These are phyloP conservation scores for Thrips palmi DNA, from an alignment of 1,140 invertebrate species.

Conservation along the genomic window DNA sequence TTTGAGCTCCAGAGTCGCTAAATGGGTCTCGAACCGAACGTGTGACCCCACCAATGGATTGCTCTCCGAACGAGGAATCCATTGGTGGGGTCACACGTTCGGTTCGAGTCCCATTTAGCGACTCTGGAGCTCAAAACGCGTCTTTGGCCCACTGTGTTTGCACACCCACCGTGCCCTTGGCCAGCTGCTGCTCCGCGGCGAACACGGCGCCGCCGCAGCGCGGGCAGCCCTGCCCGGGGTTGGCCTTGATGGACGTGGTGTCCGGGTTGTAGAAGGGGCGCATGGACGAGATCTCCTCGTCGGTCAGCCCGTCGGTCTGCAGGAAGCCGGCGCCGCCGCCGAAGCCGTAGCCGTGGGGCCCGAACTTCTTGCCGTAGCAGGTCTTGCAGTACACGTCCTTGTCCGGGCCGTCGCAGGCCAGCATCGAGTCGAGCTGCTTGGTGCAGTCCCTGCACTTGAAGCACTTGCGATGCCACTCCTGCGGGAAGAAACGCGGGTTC, in stretches of 20 bases:
- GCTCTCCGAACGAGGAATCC: too few species aligned
- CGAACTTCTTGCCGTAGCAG: constrained; percentile 84
- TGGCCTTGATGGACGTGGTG: constrained; percentile 73
- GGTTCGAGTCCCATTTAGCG: too few species aligned
- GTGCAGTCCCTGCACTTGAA: constrained; percentile 91
- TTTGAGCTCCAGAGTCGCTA: not conserved
- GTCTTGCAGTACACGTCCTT: constrained; percentile 84
- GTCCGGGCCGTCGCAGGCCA: constrained; percentile 79
- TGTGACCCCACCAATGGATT: too few species aligned
- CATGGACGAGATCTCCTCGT: constrained; percentile 56
- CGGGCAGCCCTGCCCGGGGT: constrained; percentile 73
- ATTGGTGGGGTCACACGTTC: too few species aligned
- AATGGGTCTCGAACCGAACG: too few species aligned
- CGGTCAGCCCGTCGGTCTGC: constrained; percentile 67
- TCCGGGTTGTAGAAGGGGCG: constrained; percentile 66
- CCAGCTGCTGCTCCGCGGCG: constrained; percentile 82
- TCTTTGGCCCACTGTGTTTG: too few species aligned
- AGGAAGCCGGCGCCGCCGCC: constrained; percentile 87
- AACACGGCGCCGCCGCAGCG: constrained; percentile 85
- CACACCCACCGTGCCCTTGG: constrained; percentile 69
- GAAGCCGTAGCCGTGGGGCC: constrained; percentile 87
- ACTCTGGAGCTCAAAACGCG: not conserved
- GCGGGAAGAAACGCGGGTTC: too few species aligned
- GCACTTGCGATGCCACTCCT: constrained; percentile 95
- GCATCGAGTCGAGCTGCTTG: constrained; percentile 81